Evolutionary conservation across 2,888 invertebrate genomes (phyloP), one percentile per base, ranked within the genome.

Genomic region (Drosophila suboccidentalis): DNA sequence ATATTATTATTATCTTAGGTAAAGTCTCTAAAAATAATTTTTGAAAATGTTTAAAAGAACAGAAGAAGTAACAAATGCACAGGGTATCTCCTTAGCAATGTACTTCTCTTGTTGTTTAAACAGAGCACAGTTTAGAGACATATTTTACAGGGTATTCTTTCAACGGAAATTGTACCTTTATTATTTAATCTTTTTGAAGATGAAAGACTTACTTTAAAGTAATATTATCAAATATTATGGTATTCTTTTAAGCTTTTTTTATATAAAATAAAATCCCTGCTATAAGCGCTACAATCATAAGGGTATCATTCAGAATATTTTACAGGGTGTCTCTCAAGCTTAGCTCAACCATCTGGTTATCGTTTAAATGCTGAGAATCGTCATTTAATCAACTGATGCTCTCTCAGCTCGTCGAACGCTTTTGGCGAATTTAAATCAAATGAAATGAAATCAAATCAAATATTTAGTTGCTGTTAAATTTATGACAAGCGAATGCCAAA

Each of bases 381-480:
- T 17, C 38, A 65, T 71, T 74, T 71, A 71, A 76, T 71, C 54
- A 73, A 64, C 22, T 51, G 47, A 8, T 47, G 22, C 26, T 22
- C 11, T 47, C 29, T n/a, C 10, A 19, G 34, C 19, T 13, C n/a
- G 34, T 49, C 29, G 43, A 39, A 41, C 26, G 55, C 38, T 55
- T 17, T 19, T 29, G 34, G 49, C 15, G n/a, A 22, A 36, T 55
- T 63, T 47, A 61, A 55, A 43, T 58, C 26, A 55, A 66, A 61
- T 63, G 29, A 55, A 63, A 55, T 55, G 57, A 57, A 71, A 77
- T 77, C 78, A 70, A 73, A 83, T 85, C 69, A 87, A 87, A 88
- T 88, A 84, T 84, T 88, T 88, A 88, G 75, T 75, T 71, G 72
- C 83, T 86, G 78, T 86, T 80, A 68, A 80, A 88, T 84, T 88